Evolutionary conservation across 2,113 vertebrate species (phyloP).

Genomic region (Vireo altiloquus): DNA sequence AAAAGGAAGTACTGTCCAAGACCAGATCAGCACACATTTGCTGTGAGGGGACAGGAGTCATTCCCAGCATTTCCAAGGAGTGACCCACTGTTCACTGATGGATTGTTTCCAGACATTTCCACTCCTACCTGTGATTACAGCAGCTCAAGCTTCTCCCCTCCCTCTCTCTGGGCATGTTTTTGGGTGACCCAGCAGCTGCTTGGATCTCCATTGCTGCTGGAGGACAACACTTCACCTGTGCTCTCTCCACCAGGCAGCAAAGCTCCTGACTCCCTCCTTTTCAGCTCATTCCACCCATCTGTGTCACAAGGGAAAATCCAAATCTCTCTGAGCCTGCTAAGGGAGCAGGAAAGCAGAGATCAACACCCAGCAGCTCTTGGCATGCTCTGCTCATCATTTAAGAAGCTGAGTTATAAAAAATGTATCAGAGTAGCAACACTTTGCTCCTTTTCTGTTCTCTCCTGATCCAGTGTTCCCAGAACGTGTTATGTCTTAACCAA

Average conservation of each 20-base stretch:
- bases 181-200: background rate
- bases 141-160: background rate
- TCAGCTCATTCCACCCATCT: background rate
- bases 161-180: background rate
- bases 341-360: background rate
- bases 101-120: background rate
- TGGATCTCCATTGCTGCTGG: background rate
- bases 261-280: background rate
- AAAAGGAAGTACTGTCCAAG: background rate
- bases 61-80: background rate
- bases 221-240: background rate
- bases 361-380: background rate
- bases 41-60: background rate
- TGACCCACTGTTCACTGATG: background rate
- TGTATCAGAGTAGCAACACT: background rate
- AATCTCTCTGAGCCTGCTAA: background rate
- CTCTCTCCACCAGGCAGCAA: background rate
- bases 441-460: background rate
- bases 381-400: background rate
- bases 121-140: constrained; percentile 12
- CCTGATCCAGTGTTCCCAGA: background rate
- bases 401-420: background rate
- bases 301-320: background rate
- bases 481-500: background rate
- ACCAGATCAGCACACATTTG: background rate